A percentile compares a stretch with the other conserved stretches of the same genome.
phyloP scores from a whole-genome alignment of 2,797 vertebrate genomes.

The Tenualosa thibaudeaui region DNA sequence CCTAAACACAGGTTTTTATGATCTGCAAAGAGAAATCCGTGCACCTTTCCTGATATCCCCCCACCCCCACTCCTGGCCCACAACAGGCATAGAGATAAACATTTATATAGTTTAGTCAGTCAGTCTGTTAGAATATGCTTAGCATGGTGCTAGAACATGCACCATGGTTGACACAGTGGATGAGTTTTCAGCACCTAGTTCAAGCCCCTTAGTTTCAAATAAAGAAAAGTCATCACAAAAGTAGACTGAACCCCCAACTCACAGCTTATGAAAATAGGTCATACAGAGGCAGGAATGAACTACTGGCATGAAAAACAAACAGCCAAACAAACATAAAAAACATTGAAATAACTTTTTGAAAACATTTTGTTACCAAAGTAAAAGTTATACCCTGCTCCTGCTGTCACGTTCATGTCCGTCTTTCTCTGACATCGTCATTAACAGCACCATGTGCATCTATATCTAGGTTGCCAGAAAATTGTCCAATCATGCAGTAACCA shows the following conservation, averaged over 20 bases:
- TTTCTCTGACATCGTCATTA: neutral
- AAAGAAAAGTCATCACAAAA: constrained; percentile 4
- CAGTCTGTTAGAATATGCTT: neutral
- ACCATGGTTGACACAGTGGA: neutral
- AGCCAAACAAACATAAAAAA: constrained; percentile 17
- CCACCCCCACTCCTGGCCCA: neutral
- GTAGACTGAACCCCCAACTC: neutral
- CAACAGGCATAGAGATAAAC: neutral
- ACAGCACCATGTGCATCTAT: neutral
- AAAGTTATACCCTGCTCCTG: neutral
- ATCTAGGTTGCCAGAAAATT: neutral
- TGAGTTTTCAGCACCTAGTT: constrained; percentile 23
- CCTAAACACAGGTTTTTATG: neutral
- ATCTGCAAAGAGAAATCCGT: neutral
- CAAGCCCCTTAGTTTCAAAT: constrained; percentile 8
- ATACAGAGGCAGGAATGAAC: neutral
- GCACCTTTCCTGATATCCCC: neutral
- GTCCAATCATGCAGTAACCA: neutral
- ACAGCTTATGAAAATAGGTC: constrained; percentile 15
- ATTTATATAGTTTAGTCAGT: neutral
- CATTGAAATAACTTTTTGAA: neutral
- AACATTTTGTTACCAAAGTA: neutral
- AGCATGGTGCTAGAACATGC: neutral
- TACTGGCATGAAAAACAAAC: constrained; percentile 16
- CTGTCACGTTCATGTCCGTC: constrained; percentile 1